These are phyloP conservation scores for Malthinus flaveolus DNA, from an alignment of 2,888 invertebrate genomes.

Conservation along the genomic window DNA sequence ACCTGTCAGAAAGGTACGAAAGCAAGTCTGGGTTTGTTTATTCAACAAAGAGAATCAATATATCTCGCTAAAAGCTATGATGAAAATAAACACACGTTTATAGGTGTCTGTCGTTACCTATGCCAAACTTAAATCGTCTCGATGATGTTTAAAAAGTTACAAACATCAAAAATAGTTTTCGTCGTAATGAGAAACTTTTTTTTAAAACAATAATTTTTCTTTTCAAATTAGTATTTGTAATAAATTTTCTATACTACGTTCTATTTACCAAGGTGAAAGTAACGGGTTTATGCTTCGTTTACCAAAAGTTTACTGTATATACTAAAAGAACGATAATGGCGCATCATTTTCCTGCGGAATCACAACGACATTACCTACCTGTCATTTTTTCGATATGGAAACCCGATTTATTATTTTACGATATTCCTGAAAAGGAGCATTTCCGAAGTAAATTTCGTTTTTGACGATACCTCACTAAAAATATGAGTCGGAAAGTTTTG, in stretches of 20 bases:
- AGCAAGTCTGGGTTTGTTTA: slow-evolving; percentile 27
- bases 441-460: slow-evolving; percentile 29
- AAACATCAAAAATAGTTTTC: no score
- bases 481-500: slow-evolving; percentile 27
- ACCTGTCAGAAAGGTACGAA: slow-evolving; percentile 29
- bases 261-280: slow-evolving; percentile 31
- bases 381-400: slow-evolving; percentile 35
- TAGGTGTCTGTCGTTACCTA: slow-evolving; percentile 30
- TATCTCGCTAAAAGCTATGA: slow-evolving; percentile 27
- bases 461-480: slow-evolving; percentile 32
- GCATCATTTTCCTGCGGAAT: slow-evolving; percentile 31
- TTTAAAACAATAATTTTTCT: not conserved
- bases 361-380: slow-evolving; percentile 33
- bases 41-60: slow-evolving; percentile 25
- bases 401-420: slow-evolving; percentile 38
- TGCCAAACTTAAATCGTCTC: slow-evolving; percentile 18
- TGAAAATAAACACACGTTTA: slow-evolving; percentile 29
- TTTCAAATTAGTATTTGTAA: slow-evolving; percentile 9
- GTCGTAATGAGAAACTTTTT: no score
- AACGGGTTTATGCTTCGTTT: slow-evolving; percentile 32
- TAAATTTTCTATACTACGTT: not conserved
- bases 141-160: slow-evolving; percentile 3
- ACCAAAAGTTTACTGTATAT: slow-evolving; percentile 32
- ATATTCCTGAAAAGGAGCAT: slow-evolving; percentile 32
- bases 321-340: slow-evolving; percentile 31